A percentile compares a stretch with the other conserved stretches of the same genome.
Evolutionary conservation across 2,888 invertebrate species (phyloP).

Genomic region (Sinodicranocentrus sp.): DNA sequence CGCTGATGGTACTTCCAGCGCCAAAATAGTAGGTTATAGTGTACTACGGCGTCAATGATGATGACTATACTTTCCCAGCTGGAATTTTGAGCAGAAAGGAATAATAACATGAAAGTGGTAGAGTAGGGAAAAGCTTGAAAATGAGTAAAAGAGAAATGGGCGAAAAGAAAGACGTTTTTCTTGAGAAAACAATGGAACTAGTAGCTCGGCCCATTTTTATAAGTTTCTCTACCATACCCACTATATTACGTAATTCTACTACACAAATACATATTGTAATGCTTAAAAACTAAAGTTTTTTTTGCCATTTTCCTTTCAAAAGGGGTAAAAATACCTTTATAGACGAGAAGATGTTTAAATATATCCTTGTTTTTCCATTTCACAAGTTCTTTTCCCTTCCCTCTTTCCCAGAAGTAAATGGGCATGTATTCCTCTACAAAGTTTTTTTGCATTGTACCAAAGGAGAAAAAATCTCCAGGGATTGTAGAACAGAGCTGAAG

Average conservation of each 20-base stretch:
- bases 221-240: too few species aligned
- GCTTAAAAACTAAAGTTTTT: neutral
- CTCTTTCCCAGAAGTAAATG: conserved; percentile 2
- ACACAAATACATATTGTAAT: neutral
- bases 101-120: conserved; percentile 32
- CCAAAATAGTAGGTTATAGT: neutral
- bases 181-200: conserved; percentile 50
- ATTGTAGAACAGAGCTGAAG: neutral
- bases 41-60: conserved; percentile 18
- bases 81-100: conserved; percentile 37
- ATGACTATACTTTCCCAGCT: conserved; percentile 9
- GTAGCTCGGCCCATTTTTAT: conserved; percentile 3
- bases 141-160: conserved; percentile 42
- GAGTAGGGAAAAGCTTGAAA: conserved; percentile 23
- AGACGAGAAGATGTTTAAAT: neutral
- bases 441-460: conserved; percentile 9
- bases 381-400: neutral
- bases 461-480: conserved; percentile 16
- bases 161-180: conserved; percentile 28
- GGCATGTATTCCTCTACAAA: neutral
- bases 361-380: conserved; percentile 3
- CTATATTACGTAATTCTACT: neutral
- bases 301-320: conserved; percentile 19
- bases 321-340: neutral
- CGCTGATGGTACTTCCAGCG: conserved; percentile 18